Evolutionary conservation across 2,113 vertebrate species (phyloP).

Genomic region (Chionis minor): DNA sequence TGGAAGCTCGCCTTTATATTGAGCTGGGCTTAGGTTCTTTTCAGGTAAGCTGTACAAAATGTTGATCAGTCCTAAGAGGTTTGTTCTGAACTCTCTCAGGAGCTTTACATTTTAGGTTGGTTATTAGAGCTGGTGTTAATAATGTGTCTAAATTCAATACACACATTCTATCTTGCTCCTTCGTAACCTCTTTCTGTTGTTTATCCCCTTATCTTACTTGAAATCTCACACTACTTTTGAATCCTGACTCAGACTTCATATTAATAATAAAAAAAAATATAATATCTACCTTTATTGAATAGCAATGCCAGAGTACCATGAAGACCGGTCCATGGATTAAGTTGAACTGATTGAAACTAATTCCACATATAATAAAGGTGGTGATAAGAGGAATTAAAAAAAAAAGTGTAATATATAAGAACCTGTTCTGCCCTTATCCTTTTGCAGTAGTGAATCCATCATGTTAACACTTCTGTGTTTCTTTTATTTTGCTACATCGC

Average conservation of each 20-base stretch:
- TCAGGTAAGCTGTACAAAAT: slow-evolving; percentile 40
- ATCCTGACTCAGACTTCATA: neutral
- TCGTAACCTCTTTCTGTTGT: neutral
- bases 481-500: neutral
- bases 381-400: neutral
- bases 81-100: neutral
- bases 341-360: neutral
- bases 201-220: neutral
- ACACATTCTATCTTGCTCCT: neutral
- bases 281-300: neutral
- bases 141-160: neutral
- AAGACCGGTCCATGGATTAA: neutral
- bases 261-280: neutral
- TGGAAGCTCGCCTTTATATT: slow-evolving; percentile 65
- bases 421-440: neutral
- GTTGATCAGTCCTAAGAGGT: neutral
- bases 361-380: neutral
- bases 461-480: neutral
- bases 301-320: neutral
- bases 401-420: neutral
- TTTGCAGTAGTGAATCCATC: neutral
- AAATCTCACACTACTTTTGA: neutral
- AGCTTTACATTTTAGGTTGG: neutral
- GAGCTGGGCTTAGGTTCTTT: slow-evolving; percentile 72
- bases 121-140: neutral